phyloP scores from a whole-genome alignment of 2,888 invertebrate genomes.

The Deilephila porcellus region DNA sequence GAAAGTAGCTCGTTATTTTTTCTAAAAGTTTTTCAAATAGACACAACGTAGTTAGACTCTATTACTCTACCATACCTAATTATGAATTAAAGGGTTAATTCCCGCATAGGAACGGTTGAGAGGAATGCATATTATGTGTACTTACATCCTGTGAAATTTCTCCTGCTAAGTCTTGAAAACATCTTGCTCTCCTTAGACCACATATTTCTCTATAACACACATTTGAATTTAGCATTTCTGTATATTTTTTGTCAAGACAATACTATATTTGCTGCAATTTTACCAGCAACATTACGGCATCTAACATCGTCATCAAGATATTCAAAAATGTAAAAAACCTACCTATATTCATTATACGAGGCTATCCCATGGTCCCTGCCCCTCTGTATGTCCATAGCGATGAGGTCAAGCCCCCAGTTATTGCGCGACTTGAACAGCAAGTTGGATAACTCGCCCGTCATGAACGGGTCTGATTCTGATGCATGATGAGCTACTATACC shows the following conservation, averaged over 20 bases:
- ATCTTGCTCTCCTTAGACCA: constrained; percentile 87
- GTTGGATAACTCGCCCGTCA: constrained; percentile 79
- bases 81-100: no score
- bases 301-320: not conserved
- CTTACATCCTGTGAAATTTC: constrained; percentile 88
- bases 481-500: constrained; percentile 84
- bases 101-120: no score
- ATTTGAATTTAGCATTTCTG: no score
- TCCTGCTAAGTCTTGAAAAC: constrained; percentile 89
- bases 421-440: constrained; percentile 75
- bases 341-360: constrained; percentile 87
- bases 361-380: constrained; percentile 87
- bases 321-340: constrained; percentile 11
- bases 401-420: constrained; percentile 85
- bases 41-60: no score
- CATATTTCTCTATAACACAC: constrained; percentile 87
- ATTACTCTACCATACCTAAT: no score
- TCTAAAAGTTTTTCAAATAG: not conserved
- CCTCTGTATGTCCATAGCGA: constrained; percentile 87
- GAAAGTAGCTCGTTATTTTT: no score
- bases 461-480: constrained; percentile 83
- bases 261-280: no score
- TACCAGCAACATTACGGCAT: no score
- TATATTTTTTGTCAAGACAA: no score
- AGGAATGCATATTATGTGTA: constrained; percentile 32